Conservation (phyloP, 2,797 vertebrate species). For the Coreius guichenoti region DNA sequence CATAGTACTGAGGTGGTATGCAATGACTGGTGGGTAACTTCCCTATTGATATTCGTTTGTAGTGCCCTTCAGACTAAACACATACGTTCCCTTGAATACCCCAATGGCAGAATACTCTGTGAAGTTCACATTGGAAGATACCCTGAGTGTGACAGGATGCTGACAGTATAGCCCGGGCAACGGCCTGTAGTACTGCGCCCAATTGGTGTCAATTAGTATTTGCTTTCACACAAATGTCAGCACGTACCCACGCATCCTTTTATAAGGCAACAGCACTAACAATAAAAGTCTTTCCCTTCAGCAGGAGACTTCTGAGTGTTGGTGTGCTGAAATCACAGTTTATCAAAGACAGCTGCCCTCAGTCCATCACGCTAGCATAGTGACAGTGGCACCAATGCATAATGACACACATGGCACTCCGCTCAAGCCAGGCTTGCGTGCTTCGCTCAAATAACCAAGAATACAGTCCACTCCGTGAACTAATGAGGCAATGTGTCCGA, state of each 20-base stretch:
- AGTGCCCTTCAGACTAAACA: neutral
- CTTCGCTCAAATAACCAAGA: slow-evolving; percentile 2
- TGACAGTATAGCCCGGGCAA: slow-evolving; percentile 64
- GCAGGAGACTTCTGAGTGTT: slow-evolving; percentile 21
- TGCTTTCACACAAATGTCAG: slow-evolving; percentile 13
- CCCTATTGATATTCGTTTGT: neutral
- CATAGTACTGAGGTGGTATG: neutral
- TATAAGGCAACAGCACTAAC: slow-evolving; percentile 1
- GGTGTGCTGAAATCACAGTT: slow-evolving; percentile 44
- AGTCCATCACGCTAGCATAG: slow-evolving; percentile 26
- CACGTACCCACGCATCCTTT: neutral
- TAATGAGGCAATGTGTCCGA: slow-evolving; percentile 12
- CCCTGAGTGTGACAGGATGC: slow-evolving; percentile 64
- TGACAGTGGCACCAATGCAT: slow-evolving; percentile 16
- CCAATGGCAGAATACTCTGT: neutral
- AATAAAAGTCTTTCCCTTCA: slow-evolving; percentile 36
- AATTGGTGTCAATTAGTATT: slow-evolving; percentile 54
- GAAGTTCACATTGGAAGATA: slow-evolving; percentile 51
- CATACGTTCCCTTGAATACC: neutral
- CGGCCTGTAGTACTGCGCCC: slow-evolving; percentile 20
- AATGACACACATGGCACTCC: slow-evolving; percentile 26
- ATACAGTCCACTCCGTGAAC: neutral
- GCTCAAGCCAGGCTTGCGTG: slow-evolving; percentile 13
- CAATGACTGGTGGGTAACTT: neutral
- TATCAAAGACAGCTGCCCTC: slow-evolving; percentile 41